A percentile compares a stretch with the other conserved stretches of the same genome.
phyloP scores from a whole-genome alignment of 2,797 vertebrate species.

The Megalops cyprinoides region DNA sequence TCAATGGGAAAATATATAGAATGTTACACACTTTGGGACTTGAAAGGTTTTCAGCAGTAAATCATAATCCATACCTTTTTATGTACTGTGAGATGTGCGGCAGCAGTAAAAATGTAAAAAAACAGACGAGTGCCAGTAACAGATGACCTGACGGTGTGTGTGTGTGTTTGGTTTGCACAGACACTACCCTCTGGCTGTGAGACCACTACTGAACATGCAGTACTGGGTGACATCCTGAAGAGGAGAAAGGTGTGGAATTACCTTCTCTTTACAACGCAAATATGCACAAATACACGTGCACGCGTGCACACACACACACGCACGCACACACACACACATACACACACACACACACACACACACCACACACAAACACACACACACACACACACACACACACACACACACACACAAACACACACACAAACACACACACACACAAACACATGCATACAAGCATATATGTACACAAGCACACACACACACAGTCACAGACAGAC shows the following conservation, averaged over 20 bases:
- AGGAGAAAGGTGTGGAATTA: no score
- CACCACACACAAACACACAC: no score
- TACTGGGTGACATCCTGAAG: background rate
- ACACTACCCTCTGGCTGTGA: background rate
- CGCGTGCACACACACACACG: no score
- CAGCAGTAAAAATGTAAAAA: background rate
- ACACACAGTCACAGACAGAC: conserved; percentile 29
- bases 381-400: conserved; percentile 42
- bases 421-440: background rate
- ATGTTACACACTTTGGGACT: background rate
- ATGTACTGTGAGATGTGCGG: background rate
- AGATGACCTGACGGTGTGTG: background rate
- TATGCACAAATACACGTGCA: no score
- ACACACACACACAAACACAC: conserved; percentile 6
- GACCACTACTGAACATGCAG: background rate
- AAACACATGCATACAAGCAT: background rate
- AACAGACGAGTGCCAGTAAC: background rate
- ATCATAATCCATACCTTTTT: background rate
- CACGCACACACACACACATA: no score
- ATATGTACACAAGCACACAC: background rate
- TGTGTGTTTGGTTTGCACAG: background rate
- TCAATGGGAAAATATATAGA: background rate
- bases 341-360: no score
- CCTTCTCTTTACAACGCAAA: no score
- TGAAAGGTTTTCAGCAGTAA: background rate